Conservation (phyloP, 2,888 invertebrate genomes). For the Pharmacophagus antenor region DNA sequence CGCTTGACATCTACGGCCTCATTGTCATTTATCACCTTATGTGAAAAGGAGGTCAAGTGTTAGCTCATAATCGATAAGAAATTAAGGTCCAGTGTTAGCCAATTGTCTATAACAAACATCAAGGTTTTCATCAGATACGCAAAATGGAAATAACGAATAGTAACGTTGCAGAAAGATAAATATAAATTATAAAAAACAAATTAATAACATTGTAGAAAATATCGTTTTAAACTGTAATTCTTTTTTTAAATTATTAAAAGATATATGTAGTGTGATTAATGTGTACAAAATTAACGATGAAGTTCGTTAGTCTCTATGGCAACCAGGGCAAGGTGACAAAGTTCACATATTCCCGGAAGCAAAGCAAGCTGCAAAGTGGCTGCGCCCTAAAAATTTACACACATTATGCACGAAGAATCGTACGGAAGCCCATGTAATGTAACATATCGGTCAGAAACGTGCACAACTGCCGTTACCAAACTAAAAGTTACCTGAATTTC, state of each 20-base stretch:
- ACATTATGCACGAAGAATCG: conserved; percentile 35
- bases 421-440: conserved; percentile 37
- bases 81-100: no score
- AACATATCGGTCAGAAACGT: conserved; percentile 15
- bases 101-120: no score
- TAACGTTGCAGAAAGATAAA: no score
- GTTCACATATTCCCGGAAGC: conserved; percentile 69
- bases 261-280: conserved; percentile 12
- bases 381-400: conserved; percentile 42
- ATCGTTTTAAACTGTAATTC: no score
- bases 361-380: conserved; percentile 67
- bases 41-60: no score
- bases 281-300: conserved; percentile 35
- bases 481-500: conserved; percentile 28
- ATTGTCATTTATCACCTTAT: no score
- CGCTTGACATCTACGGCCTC: no score
- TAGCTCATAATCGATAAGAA: no score
- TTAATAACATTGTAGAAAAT: no score
- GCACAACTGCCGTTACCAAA: background rate
- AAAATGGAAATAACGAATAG: no score
- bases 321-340: conserved; percentile 59
- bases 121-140: no score
- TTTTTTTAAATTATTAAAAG: background rate
- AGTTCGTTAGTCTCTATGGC: conserved; percentile 63
- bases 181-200: no score